A percentile compares a stretch with the other conserved stretches of the same genome.
Evolutionary conservation across 2,888 invertebrate genomes (phyloP).

Genomic region (Ormia ochracea): DNA sequence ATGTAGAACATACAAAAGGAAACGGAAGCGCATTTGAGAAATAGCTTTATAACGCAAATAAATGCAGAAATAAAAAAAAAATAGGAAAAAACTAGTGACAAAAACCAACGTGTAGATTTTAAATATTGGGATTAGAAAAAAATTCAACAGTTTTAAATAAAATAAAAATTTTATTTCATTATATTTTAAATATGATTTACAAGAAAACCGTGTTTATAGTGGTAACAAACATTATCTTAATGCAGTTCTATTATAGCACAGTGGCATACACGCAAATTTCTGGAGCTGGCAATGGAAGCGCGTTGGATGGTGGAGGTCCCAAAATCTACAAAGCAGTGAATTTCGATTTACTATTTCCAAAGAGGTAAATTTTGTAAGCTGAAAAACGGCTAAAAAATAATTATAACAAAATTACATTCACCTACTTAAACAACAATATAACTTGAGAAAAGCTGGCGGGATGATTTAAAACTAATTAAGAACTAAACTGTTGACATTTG

Average conservation of each 20-base stretch:
- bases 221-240: conserved; percentile 26
- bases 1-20: conserved; percentile 45
- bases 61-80: conserved; percentile 12
- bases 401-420: too few species aligned
- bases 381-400: too few species aligned
- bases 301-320: conserved; percentile 67
- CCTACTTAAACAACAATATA: too few species aligned
- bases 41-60: conserved; percentile 34
- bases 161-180: neutral
- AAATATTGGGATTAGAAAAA: neutral
- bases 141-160: neutral
- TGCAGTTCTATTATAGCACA: neutral
- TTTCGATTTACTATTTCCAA: conserved; percentile 74
- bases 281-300: conserved; percentile 64
- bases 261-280: conserved; percentile 71
- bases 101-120: conserved; percentile 21
- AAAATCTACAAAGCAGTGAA: conserved; percentile 73
- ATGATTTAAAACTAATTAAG: too few species aligned
- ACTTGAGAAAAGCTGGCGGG: too few species aligned
- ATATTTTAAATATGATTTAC: conserved; percentile 34
- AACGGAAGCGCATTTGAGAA: conserved; percentile 55
- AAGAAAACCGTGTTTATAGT: neutral
- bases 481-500: too few species aligned
- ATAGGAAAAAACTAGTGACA: neutral
- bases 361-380: conserved; percentile 67